Percentiles rank a stretch among this genome's conserved stretches.
Conservation (phyloP, 2,797 vertebrate species). For the Odontamblyopus rebecca region DNA sequence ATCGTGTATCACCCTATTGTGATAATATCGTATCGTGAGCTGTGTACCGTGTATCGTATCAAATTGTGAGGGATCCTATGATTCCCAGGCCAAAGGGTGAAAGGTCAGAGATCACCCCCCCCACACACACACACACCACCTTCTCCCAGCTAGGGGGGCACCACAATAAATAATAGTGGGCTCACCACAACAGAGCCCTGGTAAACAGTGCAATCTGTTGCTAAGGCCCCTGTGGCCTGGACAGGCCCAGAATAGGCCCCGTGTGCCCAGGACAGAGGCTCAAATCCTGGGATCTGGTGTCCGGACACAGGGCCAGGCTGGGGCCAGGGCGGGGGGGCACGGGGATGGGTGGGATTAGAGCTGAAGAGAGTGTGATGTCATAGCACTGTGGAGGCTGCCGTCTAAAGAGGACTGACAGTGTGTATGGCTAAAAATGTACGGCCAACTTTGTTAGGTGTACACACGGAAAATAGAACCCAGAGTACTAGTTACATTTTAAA, state of each 20-base stretch:
- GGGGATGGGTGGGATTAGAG: background rate
- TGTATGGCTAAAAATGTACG: too few species aligned
- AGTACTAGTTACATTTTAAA: too few species aligned
- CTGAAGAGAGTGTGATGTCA: background rate
- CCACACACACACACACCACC: background rate
- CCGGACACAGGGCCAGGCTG: slow-evolving; percentile 41
- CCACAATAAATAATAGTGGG: slow-evolving; percentile 59
- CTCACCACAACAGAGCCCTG: slow-evolving; percentile 48
- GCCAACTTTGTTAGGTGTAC: too few species aligned
- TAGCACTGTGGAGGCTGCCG: background rate
- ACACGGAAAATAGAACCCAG: too few species aligned
- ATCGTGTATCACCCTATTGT: too few species aligned
- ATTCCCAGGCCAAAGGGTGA: background rate
- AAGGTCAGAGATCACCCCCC: background rate
- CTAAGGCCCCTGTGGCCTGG: slow-evolving; percentile 66
- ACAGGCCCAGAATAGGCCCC: slow-evolving; percentile 75
- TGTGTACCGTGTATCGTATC: too few species aligned
- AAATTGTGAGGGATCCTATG: too few species aligned
- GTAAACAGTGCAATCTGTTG: slow-evolving; percentile 78
- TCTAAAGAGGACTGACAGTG: too few species aligned
- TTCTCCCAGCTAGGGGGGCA: slow-evolving; percentile 10
- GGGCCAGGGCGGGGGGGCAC: slow-evolving; percentile 18
- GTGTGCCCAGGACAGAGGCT: slow-evolving; percentile 66
- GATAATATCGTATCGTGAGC: too few species aligned
- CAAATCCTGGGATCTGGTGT: slow-evolving; percentile 80